Conservation (phyloP, 2,113 vertebrate species). For the Syngnathus floridae region DNA sequence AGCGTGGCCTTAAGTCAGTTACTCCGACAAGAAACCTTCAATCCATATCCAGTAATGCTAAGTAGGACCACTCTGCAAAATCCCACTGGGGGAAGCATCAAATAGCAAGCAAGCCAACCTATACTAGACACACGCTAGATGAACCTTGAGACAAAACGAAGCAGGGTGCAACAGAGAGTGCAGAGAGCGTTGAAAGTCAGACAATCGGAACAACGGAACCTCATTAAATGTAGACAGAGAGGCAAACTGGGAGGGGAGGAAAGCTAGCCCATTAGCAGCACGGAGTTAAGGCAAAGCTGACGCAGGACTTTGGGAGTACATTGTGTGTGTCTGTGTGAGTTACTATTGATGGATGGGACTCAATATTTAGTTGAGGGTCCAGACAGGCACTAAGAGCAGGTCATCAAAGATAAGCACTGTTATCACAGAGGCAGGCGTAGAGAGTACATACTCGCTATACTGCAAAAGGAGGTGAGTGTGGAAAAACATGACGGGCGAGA, state of each 20-base stretch:
- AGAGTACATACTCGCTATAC: neutral
- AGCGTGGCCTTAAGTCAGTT: neutral
- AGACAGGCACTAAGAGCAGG: constrained; percentile 10
- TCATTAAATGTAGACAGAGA: constrained; percentile 44
- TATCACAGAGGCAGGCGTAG: neutral
- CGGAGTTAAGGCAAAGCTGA: constrained; percentile 58
- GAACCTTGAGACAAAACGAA: constrained; percentile 14
- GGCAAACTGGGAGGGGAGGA: constrained; percentile 37
- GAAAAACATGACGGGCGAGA: constrained; percentile 32
- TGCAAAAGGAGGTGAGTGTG: constrained; percentile 18
- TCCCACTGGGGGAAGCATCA: neutral
- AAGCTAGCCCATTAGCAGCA: constrained; percentile 54
- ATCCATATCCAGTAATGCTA: neutral
- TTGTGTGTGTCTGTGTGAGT: neutral
- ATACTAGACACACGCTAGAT: neutral
- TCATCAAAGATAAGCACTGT: constrained; percentile 11
- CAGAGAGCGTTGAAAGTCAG: constrained; percentile 29
- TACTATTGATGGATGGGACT: constrained; percentile 25
- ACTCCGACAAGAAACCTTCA: neutral
- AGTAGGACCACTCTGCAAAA: neutral
- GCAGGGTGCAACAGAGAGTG: constrained; percentile 19
- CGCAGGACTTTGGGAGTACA: constrained; percentile 34
- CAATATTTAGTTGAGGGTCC: constrained; percentile 17
- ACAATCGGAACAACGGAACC: constrained; percentile 28
- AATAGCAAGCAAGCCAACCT: neutral